These are phyloP conservation scores for Drosophila nr. perissopoda DNA, from an alignment of 2,888 invertebrate species.

Conservation along the genomic window DNA sequence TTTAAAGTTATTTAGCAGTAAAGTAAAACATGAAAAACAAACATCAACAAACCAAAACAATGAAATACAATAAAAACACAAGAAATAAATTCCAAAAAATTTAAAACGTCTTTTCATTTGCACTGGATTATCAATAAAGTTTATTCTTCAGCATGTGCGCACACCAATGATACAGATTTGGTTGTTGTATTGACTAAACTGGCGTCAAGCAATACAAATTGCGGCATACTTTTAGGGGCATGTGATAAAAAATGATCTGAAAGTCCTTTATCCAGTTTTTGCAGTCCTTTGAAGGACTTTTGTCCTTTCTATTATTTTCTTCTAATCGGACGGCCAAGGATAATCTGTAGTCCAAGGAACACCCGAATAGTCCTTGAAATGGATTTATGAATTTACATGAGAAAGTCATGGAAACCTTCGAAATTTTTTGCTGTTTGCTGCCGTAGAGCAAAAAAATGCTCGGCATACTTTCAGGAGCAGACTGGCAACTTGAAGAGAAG, in stretches of 20 bases:
- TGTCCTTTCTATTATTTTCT: too few relatives aligned
- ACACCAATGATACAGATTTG: not conserved
- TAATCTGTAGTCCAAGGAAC: too few relatives aligned
- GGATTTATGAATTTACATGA: not conserved
- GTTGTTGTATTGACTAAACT: not conserved
- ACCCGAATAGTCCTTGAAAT: not conserved
- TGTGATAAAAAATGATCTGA: not conserved
- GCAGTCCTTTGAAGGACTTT: too few relatives aligned
- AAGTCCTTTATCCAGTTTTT: not conserved
- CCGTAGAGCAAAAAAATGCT: not conserved
- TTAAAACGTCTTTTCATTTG: constrained; percentile 14
- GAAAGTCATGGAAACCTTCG: not conserved
- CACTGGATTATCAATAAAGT: not conserved
- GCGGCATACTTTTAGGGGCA: not conserved
- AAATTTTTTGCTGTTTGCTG: too few relatives aligned
- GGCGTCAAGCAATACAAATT: not conserved
- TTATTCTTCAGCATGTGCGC: not conserved
- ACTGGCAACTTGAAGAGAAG: not conserved
- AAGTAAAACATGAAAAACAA: constrained; percentile 64
- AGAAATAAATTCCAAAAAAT: constrained; percentile 71
- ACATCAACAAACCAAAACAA: constrained; percentile 68
- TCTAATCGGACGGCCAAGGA: too few relatives aligned
- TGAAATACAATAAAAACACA: constrained; percentile 80
- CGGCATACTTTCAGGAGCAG: not conserved
- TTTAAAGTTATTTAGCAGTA: constrained; percentile 81